phyloP scores from a whole-genome alignment of 2,888 invertebrate genomes.

The Drosophila prostipennis region DNA sequence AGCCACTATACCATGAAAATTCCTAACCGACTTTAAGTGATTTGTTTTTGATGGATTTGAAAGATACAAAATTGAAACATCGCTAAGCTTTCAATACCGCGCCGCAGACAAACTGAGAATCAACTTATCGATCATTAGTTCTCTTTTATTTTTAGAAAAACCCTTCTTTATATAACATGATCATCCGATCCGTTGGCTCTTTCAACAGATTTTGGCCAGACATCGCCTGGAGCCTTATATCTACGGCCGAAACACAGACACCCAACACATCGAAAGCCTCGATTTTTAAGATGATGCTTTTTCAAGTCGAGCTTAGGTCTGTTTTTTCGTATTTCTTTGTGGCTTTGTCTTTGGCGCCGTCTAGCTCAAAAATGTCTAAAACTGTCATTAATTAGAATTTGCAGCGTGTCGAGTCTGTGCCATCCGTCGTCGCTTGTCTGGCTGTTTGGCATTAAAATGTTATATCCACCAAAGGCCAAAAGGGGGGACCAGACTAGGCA shows the following conservation, averaged over 20 bases:
- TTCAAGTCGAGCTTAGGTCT: slow-evolving; percentile 11
- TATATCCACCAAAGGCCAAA: slow-evolving; percentile 19
- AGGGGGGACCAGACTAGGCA: slow-evolving; percentile 20
- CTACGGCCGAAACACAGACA: slow-evolving; percentile 30
- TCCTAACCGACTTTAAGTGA: not conserved
- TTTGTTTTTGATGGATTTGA: slow-evolving; percentile 12
- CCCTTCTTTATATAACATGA: slow-evolving; percentile 32
- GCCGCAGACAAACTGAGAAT: slow-evolving; percentile 11
- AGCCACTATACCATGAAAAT: not conserved
- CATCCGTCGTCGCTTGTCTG: slow-evolving; percentile 50
- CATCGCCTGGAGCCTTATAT: slow-evolving; percentile 34
- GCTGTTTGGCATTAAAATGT: slow-evolving; percentile 40
- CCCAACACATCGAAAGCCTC: not conserved
- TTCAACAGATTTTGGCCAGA: slow-evolving; percentile 43
- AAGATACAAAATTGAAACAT: slow-evolving; percentile 21
- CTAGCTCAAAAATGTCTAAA: slow-evolving; percentile 50
- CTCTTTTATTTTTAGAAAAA: slow-evolving; percentile 4
- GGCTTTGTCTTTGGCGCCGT: slow-evolving; percentile 44
- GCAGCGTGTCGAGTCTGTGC: slow-evolving; percentile 45
- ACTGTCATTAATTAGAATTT: slow-evolving; percentile 62
- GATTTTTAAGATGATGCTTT: slow-evolving; percentile 23
- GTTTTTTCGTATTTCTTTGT: slow-evolving; percentile 1
- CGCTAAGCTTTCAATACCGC: not conserved
- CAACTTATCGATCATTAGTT: slow-evolving; percentile 27
- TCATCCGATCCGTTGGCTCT: slow-evolving; percentile 35